phyloP scores from a whole-genome alignment of 2,888 invertebrate species.

The Tridacna crocea region DNA sequence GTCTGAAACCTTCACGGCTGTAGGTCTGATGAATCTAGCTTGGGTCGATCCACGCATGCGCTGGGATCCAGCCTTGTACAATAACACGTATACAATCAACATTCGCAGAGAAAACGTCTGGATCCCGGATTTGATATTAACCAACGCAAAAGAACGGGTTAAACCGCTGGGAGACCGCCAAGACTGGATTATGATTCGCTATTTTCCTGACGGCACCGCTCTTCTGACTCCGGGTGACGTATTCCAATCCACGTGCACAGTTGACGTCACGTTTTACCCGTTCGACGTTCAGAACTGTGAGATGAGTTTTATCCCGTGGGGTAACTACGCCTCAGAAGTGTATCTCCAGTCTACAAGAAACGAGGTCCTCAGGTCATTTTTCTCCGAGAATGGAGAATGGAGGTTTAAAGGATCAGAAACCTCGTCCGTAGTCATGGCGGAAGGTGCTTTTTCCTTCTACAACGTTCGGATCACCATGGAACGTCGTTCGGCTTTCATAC shows the following conservation, averaged over 20 bases:
- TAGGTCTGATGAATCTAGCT: constrained; percentile 41
- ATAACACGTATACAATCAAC: constrained; percentile 13
- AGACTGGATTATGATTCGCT: constrained; percentile 19
- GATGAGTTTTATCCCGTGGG: constrained; percentile 33
- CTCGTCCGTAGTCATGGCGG: constrained; percentile 9
- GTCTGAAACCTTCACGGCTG: constrained; percentile 46
- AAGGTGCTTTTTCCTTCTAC: constrained; percentile 31
- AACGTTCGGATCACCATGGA: constrained; percentile 37
- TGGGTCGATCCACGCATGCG: constrained; percentile 56
- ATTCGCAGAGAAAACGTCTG: constrained; percentile 46
- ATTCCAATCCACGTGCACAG: constrained; percentile 28
- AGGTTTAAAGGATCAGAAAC: constrained; percentile 21
- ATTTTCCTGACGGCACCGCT: constrained; percentile 19
- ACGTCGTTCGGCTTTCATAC: constrained; percentile 56
- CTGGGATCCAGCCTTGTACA: constrained; percentile 46
- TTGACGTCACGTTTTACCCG: constrained; percentile 31
- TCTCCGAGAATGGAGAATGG: constrained; percentile 63
- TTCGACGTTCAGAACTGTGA: constrained; percentile 38
- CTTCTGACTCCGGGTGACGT: constrained; percentile 30
- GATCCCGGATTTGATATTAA: constrained; percentile 53
- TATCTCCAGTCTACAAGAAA: neutral
- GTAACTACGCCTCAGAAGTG: constrained; percentile 1
- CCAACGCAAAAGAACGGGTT: constrained; percentile 30
- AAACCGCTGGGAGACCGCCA: constrained; percentile 19
- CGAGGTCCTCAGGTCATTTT: constrained; percentile 19